Evolutionary conservation across 2,797 vertebrate genomes (phyloP), one percentile per base, ranked within the genome.

Genomic region (Thamnophis elegans): DNA sequence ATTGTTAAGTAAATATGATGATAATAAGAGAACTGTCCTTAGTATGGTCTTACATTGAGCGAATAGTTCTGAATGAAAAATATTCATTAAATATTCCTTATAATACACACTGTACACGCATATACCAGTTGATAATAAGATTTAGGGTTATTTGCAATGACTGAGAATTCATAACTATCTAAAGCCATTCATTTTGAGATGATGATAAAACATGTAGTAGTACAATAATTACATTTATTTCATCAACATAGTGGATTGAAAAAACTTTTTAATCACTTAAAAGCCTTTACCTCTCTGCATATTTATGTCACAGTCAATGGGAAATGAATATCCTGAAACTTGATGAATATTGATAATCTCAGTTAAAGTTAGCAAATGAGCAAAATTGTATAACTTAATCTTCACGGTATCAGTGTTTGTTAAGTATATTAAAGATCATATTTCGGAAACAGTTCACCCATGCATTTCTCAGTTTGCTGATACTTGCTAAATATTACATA

Each of bases 401-500:
- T 54, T 47, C 32, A 59, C 4, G 18, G 3, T 58, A 51, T 87
- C 28, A 55, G 11, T 86, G 56, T 65, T 86, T 36, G 42, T 90
- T 32, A 36, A 3, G n/a, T 54, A 42, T 32, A 25, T 85, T 62
- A 56, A 85, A 20, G 85, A 68, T 87, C 5, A 32, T 13, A 90
- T 73, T 78, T 32, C 58, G n/a, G 25, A 53, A n/a, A 68, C 22
- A 53, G 22, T 90, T 93, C 82, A 90, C n/a, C 18, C 10, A 28
- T n/a, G 9, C 13, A 88, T 73, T 36, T 68, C 60, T 88, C 28
- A 36, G n/a, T 82, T 59, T 92, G 60, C 47, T 82, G 55, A 82
- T 90, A 36, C 60, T 1, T 93, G 42, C 89, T 92, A 59, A 93
- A 73, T 78, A 51, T 87, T 87, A 6, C 26, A 56, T 53, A 82